Base-by-base conservation (phyloP, 2,888 invertebrate genomes). In the Eurois occulta region DNA sequence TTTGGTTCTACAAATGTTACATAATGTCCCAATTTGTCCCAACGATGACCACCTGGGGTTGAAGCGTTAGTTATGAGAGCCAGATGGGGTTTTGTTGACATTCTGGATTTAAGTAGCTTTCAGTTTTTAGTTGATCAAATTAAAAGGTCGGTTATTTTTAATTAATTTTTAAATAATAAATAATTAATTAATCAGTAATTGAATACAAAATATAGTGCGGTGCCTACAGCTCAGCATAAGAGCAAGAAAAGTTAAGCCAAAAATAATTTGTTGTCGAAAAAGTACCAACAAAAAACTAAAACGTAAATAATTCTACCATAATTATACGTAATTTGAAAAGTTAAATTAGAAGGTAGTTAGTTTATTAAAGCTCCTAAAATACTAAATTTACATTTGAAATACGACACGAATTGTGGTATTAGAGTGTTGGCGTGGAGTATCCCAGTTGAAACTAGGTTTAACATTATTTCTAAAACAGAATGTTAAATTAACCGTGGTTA, bases 401-500 rank as follows among this genome's bases (percentile, higher is more conserved):
- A 69, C 64, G 64, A 69, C 74, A 71, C 68, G 46, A 84, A 84
- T 80, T 80, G 72, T 72, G 69, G 72, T 62, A 66, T 80, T 80
- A 72, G 46, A 64, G 74, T 69, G 75, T 75, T 70, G 60, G 72
- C 71, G 70, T 73, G 60, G 76, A 85, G 76, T 77, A 77, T 67
- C 70, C 70, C 13, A 71, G 81, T 85, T 77, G 64, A 83, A 83
- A 73, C 60, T 85, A 77, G 46, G 52, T 81, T 77, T 85, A 68
- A 77, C 67, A 65, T 79, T 81, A 85, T 77, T 81, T 85, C 73
- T 52, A 77, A 85, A 81, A 84, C 77, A 77, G 81, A 83, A 83
- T 74, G 77, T 80, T 66, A 65, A 80, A 80, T 80, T 76, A 83
- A 76, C 58, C 32, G 71, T 71, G 58, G 81, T 77, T 81, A 77